Percentiles rank a stretch among this genome's conserved stretches.
Evolutionary conservation across 2,888 invertebrate genomes (phyloP).

Genomic region (Arge pagana): DNA sequence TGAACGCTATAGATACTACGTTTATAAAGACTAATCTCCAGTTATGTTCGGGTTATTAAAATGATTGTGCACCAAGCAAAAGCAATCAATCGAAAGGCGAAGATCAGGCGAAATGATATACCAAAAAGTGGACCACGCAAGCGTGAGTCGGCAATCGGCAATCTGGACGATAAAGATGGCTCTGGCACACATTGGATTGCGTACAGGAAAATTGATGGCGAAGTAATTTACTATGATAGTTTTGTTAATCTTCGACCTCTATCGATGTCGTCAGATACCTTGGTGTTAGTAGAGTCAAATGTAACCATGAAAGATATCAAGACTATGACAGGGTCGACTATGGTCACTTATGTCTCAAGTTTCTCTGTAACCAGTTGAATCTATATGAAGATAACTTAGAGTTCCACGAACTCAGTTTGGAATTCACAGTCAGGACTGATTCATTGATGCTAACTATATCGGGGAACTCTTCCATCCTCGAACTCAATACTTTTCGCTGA

Average conservation of each 20-base stretch:
- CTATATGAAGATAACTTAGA: no score
- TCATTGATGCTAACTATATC: slow-evolving; percentile 41
- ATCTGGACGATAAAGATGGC: no score
- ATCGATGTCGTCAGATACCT: slow-evolving; percentile 40
- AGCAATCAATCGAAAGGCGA: slow-evolving; percentile 44
- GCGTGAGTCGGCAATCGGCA: no score
- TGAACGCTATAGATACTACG: no score
- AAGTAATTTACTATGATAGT: slow-evolving; percentile 50
- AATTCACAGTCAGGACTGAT: slow-evolving; percentile 28
- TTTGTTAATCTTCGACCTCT: slow-evolving; percentile 49
- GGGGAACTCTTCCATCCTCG: slow-evolving; percentile 35
- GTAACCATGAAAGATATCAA: slow-evolving; percentile 42
- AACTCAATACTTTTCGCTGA: slow-evolving; percentile 37
- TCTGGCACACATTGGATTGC: slow-evolving; percentile 44
- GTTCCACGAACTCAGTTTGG: no score
- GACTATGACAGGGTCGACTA: slow-evolving; percentile 38
- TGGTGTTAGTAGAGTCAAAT: slow-evolving; percentile 29
- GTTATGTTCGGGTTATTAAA: no score
- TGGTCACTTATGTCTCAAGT: slow-evolving; percentile 43
- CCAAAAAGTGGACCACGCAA: slow-evolving; percentile 35
- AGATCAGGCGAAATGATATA: slow-evolving; percentile 50
- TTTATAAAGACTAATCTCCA: no score
- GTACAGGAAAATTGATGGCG: slow-evolving; percentile 42
- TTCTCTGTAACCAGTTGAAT: slow-evolving; percentile 33
- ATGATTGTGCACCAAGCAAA: slow-evolving; percentile 30